Evolutionary conservation across 1,140 invertebrate genomes (phyloP), one percentile per base, ranked within the genome.

Genomic region (Aphaenogaster floridana): DNA sequence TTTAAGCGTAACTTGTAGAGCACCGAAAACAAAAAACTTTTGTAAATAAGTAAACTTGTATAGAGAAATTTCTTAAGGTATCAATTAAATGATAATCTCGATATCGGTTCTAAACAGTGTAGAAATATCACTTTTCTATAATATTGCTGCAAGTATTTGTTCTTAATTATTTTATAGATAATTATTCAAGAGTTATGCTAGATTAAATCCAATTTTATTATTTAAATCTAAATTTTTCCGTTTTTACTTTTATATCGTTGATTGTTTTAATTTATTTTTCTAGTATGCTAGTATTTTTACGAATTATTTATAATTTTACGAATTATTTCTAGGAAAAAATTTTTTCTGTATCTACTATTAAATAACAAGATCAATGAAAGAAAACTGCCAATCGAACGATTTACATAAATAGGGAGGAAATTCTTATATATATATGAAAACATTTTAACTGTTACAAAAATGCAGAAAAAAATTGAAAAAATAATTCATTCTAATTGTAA

Each of bases 331-430:
- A 84, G 34, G 9, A 48, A 50, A 21, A 74, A 6, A 0, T n/a
- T 21, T 61, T 48, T 13, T 21, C 9, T 42, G 0, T 61, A 13
- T 81, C 3, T 28, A 50, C 15, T 39, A 81, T 54, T 69, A 72
- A 72, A 63, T 61, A 34, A 21, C 17, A 50, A 74, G 13, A 84
- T 74, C 54, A 74, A 74, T 84, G 45, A 57, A 61, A 54, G 8
- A 81, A 61, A 74, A 84, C 80, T 84, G 80, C 80, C 80, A 84
- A n/a, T 61, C 4, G 17, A 74, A 74, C 61, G 15, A 28, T 74
- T 76, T 86, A 57, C 11, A 74, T 21, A 80, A 57, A 36, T 77
- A 86, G 50, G 34, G 9, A 36, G 76, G 34, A 77, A 64, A 72
- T 39, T 69, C 21, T 79, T 42, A 36, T 78, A 68, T 34, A 52